Evolutionary conservation across 2,113 vertebrate genomes (phyloP).

Genomic region (Abramis brama): DNA sequence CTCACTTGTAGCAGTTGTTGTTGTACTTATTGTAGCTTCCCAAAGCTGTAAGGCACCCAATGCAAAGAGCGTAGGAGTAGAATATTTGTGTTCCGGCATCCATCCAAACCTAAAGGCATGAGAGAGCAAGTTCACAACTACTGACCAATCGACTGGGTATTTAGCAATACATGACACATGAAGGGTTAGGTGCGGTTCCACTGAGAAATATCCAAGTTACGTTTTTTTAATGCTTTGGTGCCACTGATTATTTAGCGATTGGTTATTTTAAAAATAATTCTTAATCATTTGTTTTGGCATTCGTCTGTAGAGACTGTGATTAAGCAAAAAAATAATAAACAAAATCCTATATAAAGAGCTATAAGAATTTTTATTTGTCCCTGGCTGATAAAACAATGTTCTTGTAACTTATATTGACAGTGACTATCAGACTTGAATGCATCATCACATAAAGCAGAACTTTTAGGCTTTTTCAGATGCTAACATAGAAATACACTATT

Average conservation of each 20-base stretch:
- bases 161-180: not conserved
- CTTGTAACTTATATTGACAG: not conserved
- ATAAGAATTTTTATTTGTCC: not conserved
- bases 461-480: not conserved
- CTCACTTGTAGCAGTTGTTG: slow-evolving; percentile 84
- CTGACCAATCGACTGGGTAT: not conserved
- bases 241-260: not conserved
- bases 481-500: not conserved
- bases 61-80: slow-evolving; percentile 81
- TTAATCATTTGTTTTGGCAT: not conserved
- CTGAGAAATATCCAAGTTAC: not conserved
- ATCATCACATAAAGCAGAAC: not conserved
- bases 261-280: not conserved
- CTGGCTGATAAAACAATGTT: not conserved
- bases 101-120: slow-evolving; percentile 79
- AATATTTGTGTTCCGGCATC: slow-evolving; percentile 83
- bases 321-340: too few relatives aligned
- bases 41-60: slow-evolving; percentile 77
- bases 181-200: not conserved
- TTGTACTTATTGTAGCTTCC: slow-evolving; percentile 83
- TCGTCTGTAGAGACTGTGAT: too few relatives aligned
- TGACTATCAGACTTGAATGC: not conserved
- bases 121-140: slow-evolving; percentile 8
- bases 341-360: not conserved
- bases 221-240: not conserved